Conservation (phyloP, 2,113 vertebrate genomes). For the Calonectris borealis region DNA sequence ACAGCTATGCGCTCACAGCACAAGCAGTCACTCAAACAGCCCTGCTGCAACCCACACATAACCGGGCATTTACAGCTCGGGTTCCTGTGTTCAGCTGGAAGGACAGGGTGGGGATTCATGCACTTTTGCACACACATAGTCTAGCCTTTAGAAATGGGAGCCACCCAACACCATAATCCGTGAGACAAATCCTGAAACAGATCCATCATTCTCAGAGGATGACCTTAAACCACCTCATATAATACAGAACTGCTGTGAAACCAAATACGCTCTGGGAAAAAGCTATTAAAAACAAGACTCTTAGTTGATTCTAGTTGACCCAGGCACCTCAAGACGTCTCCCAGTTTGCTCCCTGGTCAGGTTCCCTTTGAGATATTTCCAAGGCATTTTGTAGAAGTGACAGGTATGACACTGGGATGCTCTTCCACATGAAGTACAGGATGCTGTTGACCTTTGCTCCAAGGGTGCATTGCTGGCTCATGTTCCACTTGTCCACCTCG, state of each 20-base stretch:
- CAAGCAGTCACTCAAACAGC: neutral
- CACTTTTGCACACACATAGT: neutral
- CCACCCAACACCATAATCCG: neutral
- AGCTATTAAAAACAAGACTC: neutral
- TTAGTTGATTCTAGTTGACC: neutral
- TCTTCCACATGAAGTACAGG: neutral
- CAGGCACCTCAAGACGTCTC: neutral
- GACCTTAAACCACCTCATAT: neutral
- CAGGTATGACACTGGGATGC: neutral
- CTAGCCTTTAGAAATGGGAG: neutral
- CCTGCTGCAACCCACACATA: neutral
- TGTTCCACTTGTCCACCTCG: neutral
- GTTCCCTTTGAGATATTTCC: neutral
- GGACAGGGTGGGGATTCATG: neutral
- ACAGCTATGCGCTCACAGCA: too few relatives aligned
- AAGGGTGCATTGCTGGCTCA: neutral
- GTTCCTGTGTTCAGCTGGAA: neutral
- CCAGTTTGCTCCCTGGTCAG: neutral
- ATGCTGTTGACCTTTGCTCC: neutral
- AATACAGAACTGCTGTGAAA: neutral
- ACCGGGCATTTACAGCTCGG: neutral
- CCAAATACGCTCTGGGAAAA: neutral
- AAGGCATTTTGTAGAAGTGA: neutral
- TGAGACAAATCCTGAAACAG: neutral
- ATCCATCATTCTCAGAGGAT: neutral